phyloP scores from a whole-genome alignment of 2,113 vertebrate genomes.

The Cnemophilus loriae region DNA sequence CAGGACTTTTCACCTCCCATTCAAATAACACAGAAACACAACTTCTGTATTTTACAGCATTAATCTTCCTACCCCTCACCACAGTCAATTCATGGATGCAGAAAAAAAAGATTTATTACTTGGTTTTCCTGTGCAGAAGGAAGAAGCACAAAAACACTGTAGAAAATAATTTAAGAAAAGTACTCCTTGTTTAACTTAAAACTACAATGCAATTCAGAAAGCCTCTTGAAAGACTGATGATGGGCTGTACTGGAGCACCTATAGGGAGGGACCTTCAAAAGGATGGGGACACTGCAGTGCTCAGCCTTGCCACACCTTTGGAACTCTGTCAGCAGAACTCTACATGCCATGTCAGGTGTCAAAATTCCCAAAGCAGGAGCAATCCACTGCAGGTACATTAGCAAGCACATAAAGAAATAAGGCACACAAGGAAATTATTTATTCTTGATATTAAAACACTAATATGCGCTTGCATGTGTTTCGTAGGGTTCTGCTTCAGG shows the following conservation, averaged over 20 bases:
- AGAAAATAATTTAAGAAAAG: neutral
- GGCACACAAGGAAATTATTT: neutral
- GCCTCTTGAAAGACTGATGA: neutral
- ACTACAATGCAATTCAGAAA: neutral
- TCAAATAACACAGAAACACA: neutral
- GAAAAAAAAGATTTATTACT: neutral
- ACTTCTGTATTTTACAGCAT: neutral
- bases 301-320: neutral
- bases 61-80: neutral
- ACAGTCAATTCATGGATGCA: neutral
- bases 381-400: neutral
- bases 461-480: rapidly evolving
- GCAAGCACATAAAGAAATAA: neutral
- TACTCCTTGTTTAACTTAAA: neutral
- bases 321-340: neutral
- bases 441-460: neutral
- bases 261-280: neutral
- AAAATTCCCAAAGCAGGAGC: neutral
- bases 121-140: neutral
- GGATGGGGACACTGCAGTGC: neutral
- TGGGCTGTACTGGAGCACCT: neutral
- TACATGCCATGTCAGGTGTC: neutral
- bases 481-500: neutral
- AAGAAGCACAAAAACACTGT: neutral
- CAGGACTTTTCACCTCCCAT: neutral